Evolutionary conservation across 2,888 invertebrate genomes (phyloP).

Genomic region (Cloeon dipterum): DNA sequence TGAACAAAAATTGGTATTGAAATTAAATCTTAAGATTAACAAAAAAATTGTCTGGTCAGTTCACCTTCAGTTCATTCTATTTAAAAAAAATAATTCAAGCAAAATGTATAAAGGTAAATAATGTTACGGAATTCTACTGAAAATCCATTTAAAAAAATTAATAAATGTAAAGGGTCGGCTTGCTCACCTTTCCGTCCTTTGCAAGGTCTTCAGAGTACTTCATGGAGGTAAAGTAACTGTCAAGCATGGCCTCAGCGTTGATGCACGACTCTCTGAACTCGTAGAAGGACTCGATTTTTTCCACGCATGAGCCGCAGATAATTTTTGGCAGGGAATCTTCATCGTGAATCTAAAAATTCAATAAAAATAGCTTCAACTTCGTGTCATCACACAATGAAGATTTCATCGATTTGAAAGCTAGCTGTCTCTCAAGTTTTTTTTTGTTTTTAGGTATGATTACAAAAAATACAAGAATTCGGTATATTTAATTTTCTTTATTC

Average conservation of each 20-base stretch:
- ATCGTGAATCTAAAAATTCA: slow-evolving; percentile 36
- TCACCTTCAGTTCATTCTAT: not conserved
- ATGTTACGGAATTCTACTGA: not conserved
- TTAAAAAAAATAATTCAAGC: not conserved
- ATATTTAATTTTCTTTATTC: too few relatives aligned
- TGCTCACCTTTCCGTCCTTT: slow-evolving; percentile 18
- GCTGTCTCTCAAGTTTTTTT: too few relatives aligned
- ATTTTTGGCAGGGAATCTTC: slow-evolving; percentile 45
- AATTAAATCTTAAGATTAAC: too few relatives aligned
- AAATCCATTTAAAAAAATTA: slow-evolving; percentile 2
- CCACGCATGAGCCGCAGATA: slow-evolving; percentile 35
- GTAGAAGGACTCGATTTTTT: slow-evolving; percentile 33
- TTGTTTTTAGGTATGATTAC: too few relatives aligned
- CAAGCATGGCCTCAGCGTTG: slow-evolving; percentile 39
- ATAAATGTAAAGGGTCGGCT: not conserved
- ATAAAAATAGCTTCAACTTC: too few relatives aligned
- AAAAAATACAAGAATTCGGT: too few relatives aligned
- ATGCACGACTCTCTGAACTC: slow-evolving; percentile 38
- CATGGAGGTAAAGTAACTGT: slow-evolving; percentile 35
- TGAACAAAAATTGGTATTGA: too few relatives aligned
- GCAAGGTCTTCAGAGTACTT: slow-evolving; percentile 34
- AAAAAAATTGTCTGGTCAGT: too few relatives aligned
- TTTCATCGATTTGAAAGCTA: too few relatives aligned
- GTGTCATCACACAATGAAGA: too few relatives aligned
- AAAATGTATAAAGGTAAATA: slow-evolving; percentile 1